A percentile compares a stretch with the other conserved stretches of the same genome.
Conservation (phyloP, 2,797 vertebrate genomes). For the Monodelphis domestica region DNA sequence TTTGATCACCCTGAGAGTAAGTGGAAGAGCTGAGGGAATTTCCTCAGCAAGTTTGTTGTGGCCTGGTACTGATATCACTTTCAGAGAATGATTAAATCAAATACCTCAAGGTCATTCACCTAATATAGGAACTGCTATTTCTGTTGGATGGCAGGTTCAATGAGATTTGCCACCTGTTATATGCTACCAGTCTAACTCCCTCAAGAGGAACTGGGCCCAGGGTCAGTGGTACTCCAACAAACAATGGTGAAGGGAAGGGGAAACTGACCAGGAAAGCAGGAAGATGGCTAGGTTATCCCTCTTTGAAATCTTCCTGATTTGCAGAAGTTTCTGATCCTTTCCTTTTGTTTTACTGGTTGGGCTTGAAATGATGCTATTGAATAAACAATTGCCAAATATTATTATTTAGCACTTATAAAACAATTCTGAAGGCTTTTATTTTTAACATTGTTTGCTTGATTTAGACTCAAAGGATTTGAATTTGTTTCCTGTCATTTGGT, state of each 20-base stretch:
- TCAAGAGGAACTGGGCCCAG: neutral
- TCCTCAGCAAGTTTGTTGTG: neutral
- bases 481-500: neutral
- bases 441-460: neutral
- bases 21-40: neutral
- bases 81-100: conserved; percentile 60
- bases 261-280: accelerated
- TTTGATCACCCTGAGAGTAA: neutral
- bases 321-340: neutral
- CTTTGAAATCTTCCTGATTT: accelerated
- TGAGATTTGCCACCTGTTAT: conserved; percentile 33
- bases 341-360: accelerated
- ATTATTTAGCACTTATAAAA: neutral
- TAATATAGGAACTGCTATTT: conserved; percentile 67
- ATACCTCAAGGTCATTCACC: conserved; percentile 51
- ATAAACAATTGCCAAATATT: neutral
- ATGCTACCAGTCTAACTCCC: neutral
- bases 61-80: conserved; percentile 15
- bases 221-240: accelerated
- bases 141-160: neutral
- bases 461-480: neutral
- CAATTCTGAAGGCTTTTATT: accelerated
- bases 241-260: neutral
- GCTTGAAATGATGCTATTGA: accelerated
- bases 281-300: accelerated